Evolutionary conservation across 1,140 invertebrate genomes (phyloP), one percentile per base, ranked within the genome.

Genomic region (Ceratina japonica): DNA sequence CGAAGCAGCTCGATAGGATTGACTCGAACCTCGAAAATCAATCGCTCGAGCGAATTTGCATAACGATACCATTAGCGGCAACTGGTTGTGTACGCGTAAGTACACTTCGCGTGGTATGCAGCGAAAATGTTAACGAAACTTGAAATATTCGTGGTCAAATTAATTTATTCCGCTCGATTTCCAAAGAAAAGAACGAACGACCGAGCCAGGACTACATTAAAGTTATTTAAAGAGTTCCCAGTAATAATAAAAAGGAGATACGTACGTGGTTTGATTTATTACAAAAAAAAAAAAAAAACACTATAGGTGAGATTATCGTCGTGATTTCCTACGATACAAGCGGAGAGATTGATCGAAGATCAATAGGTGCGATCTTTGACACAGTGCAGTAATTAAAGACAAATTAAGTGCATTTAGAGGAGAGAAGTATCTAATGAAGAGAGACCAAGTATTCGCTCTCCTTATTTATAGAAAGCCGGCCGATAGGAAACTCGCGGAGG

Each of bases 41-140:
- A 71, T 63, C 27, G 20, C 20, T 31, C 18, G 24, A 44, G 54
- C 65, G 69, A 87, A 88, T 90, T 89, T 87, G 80, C 87, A 88
- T 91, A 90, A 90, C 87, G 88, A 90, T 89, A 90, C 90, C 90
- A 90, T 91, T 90, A 88, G 85, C 84, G 81, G 8, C 49, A 80
- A 83, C 75, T 69, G 74, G 83, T 82, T 80, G 20, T 51, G 13
- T 2, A 81, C 77, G 74, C 80, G 85, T 80, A 87, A 86, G 88
- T 89, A 87, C 78, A 75, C 73, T 72, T 80, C 37, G 5, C 10
- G 2, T 44, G 37, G 37, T 44, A 44, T 44, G 37, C 37, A 44
- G 10, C 37, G 3, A 44, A 44, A 44, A 44, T 44, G 37, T 44
- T 44, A 44, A 44, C 10, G 5, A 10, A 44, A 44, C 2, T 44